Evolutionary conservation across 2,888 invertebrate genomes (phyloP), one percentile per base, ranked within the genome.

Genomic region (Dexiosoma caninum): DNA sequence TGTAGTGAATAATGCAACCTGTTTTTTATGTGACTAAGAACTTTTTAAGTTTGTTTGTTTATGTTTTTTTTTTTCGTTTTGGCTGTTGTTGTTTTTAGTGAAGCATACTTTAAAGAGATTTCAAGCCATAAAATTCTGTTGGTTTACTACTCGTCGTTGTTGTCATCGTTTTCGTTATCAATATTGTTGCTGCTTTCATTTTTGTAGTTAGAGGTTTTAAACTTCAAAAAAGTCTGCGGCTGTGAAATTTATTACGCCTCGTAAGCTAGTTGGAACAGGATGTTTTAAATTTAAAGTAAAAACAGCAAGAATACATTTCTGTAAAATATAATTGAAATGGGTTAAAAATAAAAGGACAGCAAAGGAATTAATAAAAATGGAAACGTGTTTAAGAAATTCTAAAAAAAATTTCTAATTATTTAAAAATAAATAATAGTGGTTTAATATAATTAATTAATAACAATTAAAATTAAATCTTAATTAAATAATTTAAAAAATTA

Each of bases 191-290:
- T 64, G 21, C 16, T 49, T 57, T 57, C 8, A 23, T 57, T 62
- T 53, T 74, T 76, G 19, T 51, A 76, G 30, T 46, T 70, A 23
- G 21, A 67, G 23, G 32, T 55, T 53, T 12, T 42, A 67, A 81
- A 77, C 77, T 81, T 78, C 42, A 77, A 82, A 44, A 81, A 83
- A 81, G 78, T 79, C 80, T 84, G 83, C 82, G 84, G 85, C 84
- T 84, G 85, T 84, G 77, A 64, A 66, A 83, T 84, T 86, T 85
- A 85, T 84, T 84, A 84, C 77, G 80, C 79, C 81, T 76, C 60
- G 83, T 78, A 82, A 78, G 82, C 84, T 82, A 82, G 64, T 70
- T 59, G 64, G 53, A 32, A 55, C 70, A 70, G 78, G 74, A 77
- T 66, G 66, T 72, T 69, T 19, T 40, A 37, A 59, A 40, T 75